Conservation (phyloP, 2,888 invertebrate species). For the Acheta domesticus region DNA sequence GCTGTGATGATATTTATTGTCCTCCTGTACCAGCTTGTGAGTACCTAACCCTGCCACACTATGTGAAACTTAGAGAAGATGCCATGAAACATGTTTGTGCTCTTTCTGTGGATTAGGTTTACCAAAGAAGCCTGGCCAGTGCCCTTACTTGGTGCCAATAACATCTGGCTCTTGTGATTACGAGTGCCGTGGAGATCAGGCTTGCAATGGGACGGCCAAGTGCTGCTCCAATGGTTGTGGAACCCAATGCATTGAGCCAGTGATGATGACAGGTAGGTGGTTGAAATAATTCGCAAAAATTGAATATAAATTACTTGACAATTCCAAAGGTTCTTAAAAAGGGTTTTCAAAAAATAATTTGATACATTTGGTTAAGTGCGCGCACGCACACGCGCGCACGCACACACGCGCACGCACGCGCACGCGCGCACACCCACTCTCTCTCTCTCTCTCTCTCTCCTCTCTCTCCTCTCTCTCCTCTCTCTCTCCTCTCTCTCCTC, state of each 20-base stretch:
- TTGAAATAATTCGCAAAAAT: background rate
- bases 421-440: too few species aligned
- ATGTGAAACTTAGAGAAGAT: too few species aligned
- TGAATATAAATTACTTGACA: too few species aligned
- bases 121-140: constrained; percentile 72
- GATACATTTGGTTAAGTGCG: too few species aligned
- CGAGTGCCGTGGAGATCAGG: constrained; percentile 71
- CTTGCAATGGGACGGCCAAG: constrained; percentile 66
- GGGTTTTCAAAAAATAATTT: too few species aligned
- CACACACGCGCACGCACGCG: too few species aligned
- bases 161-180: constrained; percentile 68
- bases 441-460: too few species aligned
- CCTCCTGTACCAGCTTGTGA: constrained; percentile 79
- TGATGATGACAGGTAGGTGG: constrained; percentile 59
- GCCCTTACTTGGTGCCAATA: constrained; percentile 73
- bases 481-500: too few species aligned
- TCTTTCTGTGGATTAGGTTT: constrained; percentile 49
- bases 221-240: constrained; percentile 88
- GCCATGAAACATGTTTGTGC: too few species aligned
- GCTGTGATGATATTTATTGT: constrained; percentile 80
- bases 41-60: constrained; percentile 40
- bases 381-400: too few species aligned
- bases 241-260: constrained; percentile 71
- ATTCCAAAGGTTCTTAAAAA: too few species aligned
- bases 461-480: too few species aligned